These are phyloP conservation scores for Microtus pennsylvanicus DNA, from an alignment of 2,113 vertebrate species.

Conservation along the genomic window DNA sequence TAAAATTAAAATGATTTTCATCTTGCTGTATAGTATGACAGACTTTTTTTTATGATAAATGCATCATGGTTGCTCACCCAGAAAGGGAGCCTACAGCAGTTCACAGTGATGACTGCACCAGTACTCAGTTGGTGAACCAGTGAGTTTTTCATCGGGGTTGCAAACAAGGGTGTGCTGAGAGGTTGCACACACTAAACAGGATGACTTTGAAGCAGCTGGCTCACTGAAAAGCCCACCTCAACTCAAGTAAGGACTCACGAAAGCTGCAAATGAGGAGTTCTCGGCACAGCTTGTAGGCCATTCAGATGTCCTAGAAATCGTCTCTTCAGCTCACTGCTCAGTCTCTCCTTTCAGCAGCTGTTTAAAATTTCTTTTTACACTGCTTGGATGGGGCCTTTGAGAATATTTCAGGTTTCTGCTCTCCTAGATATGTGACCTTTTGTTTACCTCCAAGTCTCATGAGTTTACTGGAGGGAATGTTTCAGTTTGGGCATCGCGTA, in stretches of 20 bases:
- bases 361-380: neutral
- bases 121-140: neutral
- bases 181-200: neutral
- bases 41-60: neutral
- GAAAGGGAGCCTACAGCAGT: neutral
- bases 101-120: neutral
- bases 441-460: neutral
- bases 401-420: neutral
- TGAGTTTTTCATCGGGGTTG: neutral
- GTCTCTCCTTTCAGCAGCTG: neutral
- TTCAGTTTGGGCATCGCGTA: neutral
- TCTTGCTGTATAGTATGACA: neutral
- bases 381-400: neutral
- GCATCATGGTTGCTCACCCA: neutral
- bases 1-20: slow-evolving; percentile 3
- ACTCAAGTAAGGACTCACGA: too few species aligned
- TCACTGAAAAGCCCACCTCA: neutral
- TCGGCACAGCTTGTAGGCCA: neutral
- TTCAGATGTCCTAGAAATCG: neutral
- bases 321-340: neutral
- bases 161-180: too few species aligned
- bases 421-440: neutral
- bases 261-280: neutral
- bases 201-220: neutral
- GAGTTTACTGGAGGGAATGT: neutral